Evolutionary conservation across 2,888 invertebrate species (phyloP), one percentile per base, ranked within the genome.

Genomic region (Habrosyne pyritoides): DNA sequence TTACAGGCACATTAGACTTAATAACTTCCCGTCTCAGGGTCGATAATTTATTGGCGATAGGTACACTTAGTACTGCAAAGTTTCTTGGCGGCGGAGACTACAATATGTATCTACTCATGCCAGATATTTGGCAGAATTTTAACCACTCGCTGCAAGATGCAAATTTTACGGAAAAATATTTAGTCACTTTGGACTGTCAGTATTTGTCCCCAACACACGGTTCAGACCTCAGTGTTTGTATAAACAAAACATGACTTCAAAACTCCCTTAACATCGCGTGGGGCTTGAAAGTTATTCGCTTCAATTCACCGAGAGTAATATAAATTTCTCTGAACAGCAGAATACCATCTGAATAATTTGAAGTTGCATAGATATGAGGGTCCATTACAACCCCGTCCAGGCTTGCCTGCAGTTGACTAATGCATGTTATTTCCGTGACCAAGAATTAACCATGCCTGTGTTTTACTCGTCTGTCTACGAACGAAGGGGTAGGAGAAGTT

Each of bases 341-440:
- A 33, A 33, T 33, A 24, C 33, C 12, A 42, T 14, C 42, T 14
- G 18, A 42, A 42, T 71, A 71, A 73, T 72, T 70, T 60, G 59
- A 64, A 42, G 18, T 18, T 42, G 63, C 60, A 71, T 62, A 72
- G 74, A 76, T 77, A 76, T 75, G 75, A 75, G 74, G 72, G 72
- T 76, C 69, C 75, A 79, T 80, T 81, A 81, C 77, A 67, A 64
- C 63, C 56, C 57, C 64, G 63, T 56, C 64, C 66, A 66, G 58
- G 66, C 42, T n/a, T n/a, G 42, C 14, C 67, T 79, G 76, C 83
- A 81, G 81, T 86, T 87, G 86, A 89, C 84, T 87, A 88, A 88
- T 87, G 86, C 75, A 76, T 71, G 81, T 86, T 88, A 87, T 88
- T 88, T 89, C 86, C 86, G 78, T 75, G 73, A 71, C 67, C 72